Percentiles rank a stretch among this genome's conserved stretches.
phyloP scores from a whole-genome alignment of 2,797 vertebrate genomes.

The Lindbergichthys nudifrons region DNA sequence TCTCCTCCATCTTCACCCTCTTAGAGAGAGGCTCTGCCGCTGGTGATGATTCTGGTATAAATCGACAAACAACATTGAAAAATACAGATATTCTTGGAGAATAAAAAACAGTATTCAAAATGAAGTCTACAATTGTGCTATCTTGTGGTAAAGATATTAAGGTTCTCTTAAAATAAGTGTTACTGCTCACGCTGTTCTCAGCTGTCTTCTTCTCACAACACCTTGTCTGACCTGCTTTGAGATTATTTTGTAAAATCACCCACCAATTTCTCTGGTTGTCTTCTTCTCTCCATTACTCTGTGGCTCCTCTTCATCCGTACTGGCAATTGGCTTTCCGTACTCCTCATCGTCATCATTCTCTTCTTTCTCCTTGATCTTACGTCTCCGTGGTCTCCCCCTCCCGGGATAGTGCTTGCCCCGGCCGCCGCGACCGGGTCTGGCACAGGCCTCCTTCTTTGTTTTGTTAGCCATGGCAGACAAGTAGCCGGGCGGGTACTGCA shows the following conservation, averaged over 20 bases:
- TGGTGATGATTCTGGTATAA: slow-evolving; percentile 59
- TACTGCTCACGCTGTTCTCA: slow-evolving; percentile 40
- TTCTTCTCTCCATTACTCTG: slow-evolving; percentile 82
- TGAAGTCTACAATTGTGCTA: background rate
- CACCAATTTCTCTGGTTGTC: slow-evolving; percentile 72
- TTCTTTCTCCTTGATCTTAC: slow-evolving; percentile 76
- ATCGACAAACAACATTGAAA: slow-evolving; percentile 15
- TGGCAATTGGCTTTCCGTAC: slow-evolving; percentile 46
- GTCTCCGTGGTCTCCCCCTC: slow-evolving; percentile 80
- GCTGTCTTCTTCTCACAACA: slow-evolving; percentile 59
- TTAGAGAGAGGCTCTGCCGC: slow-evolving; percentile 84
- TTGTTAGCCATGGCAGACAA: slow-evolving; percentile 96
- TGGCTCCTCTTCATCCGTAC: slow-evolving; percentile 63
- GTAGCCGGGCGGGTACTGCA: slow-evolving; percentile 97
- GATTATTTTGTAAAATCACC: slow-evolving; percentile 59
- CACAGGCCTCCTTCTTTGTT: slow-evolving; percentile 89
- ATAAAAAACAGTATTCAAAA: background rate
- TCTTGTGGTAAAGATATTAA: background rate
- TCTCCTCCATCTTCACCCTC: slow-evolving; percentile 89
- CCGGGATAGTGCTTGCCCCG: slow-evolving; percentile 87
- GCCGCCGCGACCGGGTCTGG: slow-evolving; percentile 71
- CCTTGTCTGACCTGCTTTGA: slow-evolving; percentile 66
- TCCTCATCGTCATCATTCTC: slow-evolving; percentile 72
- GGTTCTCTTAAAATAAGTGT: slow-evolving; percentile 2
- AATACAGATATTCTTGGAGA: background rate